phyloP scores from a whole-genome alignment of 2,797 vertebrate genomes.

The Mormyrops attenuatus region DNA sequence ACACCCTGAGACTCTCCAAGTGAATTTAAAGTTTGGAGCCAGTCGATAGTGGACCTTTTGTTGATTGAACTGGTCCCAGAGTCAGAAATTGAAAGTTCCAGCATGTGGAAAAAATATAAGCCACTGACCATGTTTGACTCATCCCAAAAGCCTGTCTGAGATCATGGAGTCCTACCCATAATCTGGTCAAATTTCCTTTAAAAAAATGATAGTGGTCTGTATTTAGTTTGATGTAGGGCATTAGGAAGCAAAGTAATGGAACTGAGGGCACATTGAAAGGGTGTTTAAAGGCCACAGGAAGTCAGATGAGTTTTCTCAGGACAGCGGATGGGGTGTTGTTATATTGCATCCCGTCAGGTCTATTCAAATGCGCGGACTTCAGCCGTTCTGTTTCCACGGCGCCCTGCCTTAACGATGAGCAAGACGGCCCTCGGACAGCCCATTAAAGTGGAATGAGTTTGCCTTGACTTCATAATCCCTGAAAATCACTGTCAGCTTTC shows the following conservation, averaged over 20 bases:
- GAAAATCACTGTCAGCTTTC: constrained; percentile 40
- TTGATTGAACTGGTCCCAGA: neutral
- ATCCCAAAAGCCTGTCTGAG: neutral
- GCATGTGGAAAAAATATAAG: neutral
- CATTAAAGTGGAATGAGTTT: constrained; percentile 4
- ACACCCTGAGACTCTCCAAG: neutral
- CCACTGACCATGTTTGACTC: neutral
- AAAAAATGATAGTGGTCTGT: neutral
- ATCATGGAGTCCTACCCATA: neutral
- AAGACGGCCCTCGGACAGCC: neutral
- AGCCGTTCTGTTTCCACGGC: neutral
- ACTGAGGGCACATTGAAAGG: neutral
- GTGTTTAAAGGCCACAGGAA: neutral
- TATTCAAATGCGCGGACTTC: neutral
- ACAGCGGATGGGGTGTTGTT: neutral
- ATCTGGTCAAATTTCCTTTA: neutral
- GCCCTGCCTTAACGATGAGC: neutral
- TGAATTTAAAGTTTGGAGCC: neutral
- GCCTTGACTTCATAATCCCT: constrained; percentile 37
- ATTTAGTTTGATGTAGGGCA: neutral
- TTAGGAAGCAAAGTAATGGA: neutral
- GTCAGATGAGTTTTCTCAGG: neutral
- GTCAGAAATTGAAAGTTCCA: neutral
- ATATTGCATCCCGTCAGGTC: neutral
- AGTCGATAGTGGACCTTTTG: neutral